Conservation (phyloP, 2,888 invertebrate genomes). For the Ochropleura leucogaster region DNA sequence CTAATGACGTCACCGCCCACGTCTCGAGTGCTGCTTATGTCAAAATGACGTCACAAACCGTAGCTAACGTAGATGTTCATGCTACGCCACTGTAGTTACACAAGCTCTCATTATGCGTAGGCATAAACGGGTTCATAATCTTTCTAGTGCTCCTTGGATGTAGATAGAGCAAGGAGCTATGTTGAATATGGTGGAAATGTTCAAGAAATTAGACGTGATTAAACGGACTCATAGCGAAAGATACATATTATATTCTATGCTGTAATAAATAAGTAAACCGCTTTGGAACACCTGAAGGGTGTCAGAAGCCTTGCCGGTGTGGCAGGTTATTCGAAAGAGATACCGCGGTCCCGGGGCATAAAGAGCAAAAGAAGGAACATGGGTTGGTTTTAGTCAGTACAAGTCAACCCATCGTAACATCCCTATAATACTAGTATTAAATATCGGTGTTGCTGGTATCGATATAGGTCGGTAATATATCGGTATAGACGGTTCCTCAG, state of each 20-base stretch:
- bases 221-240: not conserved
- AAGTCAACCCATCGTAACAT: too few species aligned
- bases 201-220: not conserved
- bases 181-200: not conserved
- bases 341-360: too few species aligned
- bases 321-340: too few species aligned
- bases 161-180: not conserved
- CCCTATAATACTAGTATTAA: too few species aligned
- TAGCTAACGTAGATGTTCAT: constrained; percentile 99
- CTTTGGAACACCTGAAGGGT: too few species aligned
- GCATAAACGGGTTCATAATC: constrained; percentile 7
- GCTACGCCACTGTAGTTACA: constrained; percentile 90
- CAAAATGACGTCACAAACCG: constrained; percentile 76
- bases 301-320: too few species aligned
- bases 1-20: constrained; percentile 31
- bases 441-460: too few species aligned
- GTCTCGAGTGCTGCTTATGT: constrained; percentile 45
- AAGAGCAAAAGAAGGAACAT: too few species aligned
- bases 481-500: not conserved
- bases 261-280: too few species aligned
- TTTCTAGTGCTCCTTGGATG: constrained; percentile 12
- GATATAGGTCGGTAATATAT: too few species aligned
- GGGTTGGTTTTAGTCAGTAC: too few species aligned
- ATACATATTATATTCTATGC: too few species aligned
- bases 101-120: constrained; percentile 12